Base-by-base conservation (phyloP, 2,888 invertebrate species). In the Eilema griseolum region DNA sequence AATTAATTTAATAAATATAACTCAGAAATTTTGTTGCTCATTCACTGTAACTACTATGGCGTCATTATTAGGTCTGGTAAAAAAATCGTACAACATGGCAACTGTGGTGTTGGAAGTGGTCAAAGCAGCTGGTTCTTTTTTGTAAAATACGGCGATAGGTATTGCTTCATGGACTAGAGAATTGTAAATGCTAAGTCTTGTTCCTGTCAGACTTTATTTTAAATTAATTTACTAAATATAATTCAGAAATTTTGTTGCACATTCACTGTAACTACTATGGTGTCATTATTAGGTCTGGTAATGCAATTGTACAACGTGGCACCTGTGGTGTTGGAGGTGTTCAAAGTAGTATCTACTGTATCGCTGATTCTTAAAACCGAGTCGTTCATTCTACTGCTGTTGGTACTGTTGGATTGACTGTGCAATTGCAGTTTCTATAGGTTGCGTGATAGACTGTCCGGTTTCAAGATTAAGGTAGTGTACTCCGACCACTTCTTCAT, bases 401-500 rank as follows among this genome's bases (percentile, higher is more conserved):
- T 65, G n/a, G 52, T 31, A 12, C 72, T 57, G 12, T 70, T 70
- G 1, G 77, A 23, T 31, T 77, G 33, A 56, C 16, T 91, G 90
- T 1, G 90, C 90, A 67, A 94, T 79, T 3, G 95, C 93, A n/a
- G 86, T 76, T 7, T 90, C 86, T 70, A 95, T 90, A 3, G 95
- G 95, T 57, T 89, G 89, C 3, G 90, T 85, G 74, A 94, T 94
- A 3, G 95, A 94, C 33, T 93, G 94, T 75, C 93, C 93, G 0
- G 80, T 80, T 60, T 70, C 86, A 78, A 86, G 94, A 71, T 85
- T 86, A 0, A 94, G 94, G 76, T 93, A 94, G 86, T 95, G 94
- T n/a, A 93, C 83, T 0, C 94, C 94, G 11, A 95, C 94, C 24
- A 95, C 95, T 72, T 95, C 95, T 60, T 95, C 95, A 85, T 95